Percentiles rank a stretch among this genome's conserved stretches.
Conservation (phyloP, 2,113 vertebrate species). For the Chascanopsetta lugubris region DNA sequence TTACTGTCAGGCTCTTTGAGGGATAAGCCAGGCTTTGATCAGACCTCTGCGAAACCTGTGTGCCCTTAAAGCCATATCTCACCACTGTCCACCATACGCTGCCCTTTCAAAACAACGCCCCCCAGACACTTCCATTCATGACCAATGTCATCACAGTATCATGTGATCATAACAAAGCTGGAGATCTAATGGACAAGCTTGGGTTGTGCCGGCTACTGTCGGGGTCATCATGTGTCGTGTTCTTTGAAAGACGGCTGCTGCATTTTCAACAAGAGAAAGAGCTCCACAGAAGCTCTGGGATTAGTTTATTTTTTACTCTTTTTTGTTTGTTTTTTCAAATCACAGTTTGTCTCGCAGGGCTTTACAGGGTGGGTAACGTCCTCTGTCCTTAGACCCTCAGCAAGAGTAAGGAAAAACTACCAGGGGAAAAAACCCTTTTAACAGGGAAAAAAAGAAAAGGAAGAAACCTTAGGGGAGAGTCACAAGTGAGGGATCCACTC, state of each 20-base stretch:
- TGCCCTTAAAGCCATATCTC: constrained; percentile 59
- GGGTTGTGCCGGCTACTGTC: background rate
- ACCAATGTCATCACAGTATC: too few relatives aligned
- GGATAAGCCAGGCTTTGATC: background rate
- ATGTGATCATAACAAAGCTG: constrained; percentile 6
- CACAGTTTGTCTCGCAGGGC: too few relatives aligned
- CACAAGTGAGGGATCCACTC: too few relatives aligned
- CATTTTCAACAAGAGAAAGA: constrained; percentile 42
- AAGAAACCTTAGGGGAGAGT: too few relatives aligned
- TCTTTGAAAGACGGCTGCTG: constrained; percentile 24
- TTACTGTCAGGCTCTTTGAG: constrained; percentile 2
- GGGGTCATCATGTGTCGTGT: constrained; percentile 10
- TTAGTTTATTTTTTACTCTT: background rate
- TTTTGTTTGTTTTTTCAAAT: too few relatives aligned
- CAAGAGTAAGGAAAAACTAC: too few relatives aligned
- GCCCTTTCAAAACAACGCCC: background rate
- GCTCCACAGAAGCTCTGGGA: constrained; percentile 6
- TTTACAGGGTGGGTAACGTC: too few relatives aligned
- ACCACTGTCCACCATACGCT: constrained; percentile 8
- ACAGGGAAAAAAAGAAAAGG: too few relatives aligned
- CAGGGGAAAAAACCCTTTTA: too few relatives aligned
- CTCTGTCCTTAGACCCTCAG: too few relatives aligned
- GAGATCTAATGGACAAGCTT: constrained; percentile 29
- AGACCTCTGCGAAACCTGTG: constrained; percentile 44
- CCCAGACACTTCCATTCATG: too few relatives aligned